phyloP scores from a whole-genome alignment of 2,888 invertebrate species.

The Oscheius sp. region DNA sequence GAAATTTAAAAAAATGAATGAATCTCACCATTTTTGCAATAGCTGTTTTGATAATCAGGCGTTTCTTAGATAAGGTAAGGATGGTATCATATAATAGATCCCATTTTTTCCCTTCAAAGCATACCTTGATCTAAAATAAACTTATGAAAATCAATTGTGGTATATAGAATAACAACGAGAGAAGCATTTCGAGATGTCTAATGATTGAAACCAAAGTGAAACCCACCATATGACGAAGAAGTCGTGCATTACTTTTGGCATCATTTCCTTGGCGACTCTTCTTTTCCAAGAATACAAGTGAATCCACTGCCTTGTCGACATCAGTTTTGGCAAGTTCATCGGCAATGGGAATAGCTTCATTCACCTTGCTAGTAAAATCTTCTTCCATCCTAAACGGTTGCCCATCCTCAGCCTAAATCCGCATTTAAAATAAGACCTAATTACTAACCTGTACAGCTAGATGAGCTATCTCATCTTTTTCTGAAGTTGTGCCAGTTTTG shows the following conservation, averaged over 20 bases:
- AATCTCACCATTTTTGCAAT: slow-evolving; percentile 72
- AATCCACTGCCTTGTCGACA: slow-evolving; percentile 90
- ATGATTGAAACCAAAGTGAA: not conserved
- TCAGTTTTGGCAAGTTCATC: slow-evolving; percentile 87
- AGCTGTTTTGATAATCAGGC: slow-evolving; percentile 85
- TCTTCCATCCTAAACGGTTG: slow-evolving; percentile 85
- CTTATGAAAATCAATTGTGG: no score
- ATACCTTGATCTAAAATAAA: slow-evolving; percentile 76
- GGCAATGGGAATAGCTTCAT: slow-evolving; percentile 91
- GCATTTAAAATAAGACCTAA: not conserved
- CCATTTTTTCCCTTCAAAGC: slow-evolving; percentile 87
- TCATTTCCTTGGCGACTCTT: slow-evolving; percentile 86
- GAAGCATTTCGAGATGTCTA: no score
- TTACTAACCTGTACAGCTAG: slow-evolving; percentile 52
- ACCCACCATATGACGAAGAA: slow-evolving; percentile 86
- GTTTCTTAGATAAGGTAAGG: slow-evolving; percentile 83
- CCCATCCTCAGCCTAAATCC: slow-evolving; percentile 65
- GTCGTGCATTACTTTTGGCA: slow-evolving; percentile 90
- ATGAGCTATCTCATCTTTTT: slow-evolving; percentile 51
- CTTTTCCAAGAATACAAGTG: slow-evolving; percentile 89
- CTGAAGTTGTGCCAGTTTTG: slow-evolving; percentile 43
- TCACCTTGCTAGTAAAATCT: slow-evolving; percentile 89
- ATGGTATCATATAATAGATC: slow-evolving; percentile 80
- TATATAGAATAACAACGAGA: no score
- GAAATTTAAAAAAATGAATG: no score